Evolutionary conservation across 1,140 invertebrate genomes (phyloP).

Genomic region (Brachionus manjavacas): DNA sequence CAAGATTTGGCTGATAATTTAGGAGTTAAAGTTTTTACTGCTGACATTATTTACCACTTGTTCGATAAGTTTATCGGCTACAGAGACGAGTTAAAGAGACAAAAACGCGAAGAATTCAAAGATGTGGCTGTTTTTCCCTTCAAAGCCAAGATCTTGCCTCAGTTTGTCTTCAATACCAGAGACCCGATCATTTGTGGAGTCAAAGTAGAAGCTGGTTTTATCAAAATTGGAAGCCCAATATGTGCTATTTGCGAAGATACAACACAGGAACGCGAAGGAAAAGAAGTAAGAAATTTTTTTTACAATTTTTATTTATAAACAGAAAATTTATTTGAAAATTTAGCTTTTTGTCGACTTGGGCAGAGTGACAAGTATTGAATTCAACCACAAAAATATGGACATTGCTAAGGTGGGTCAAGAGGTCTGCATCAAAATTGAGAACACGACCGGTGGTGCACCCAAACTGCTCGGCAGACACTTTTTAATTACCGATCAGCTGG

Average conservation of each 20-base stretch:
- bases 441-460: slow-evolving; percentile 87
- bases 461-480: slow-evolving; percentile 98
- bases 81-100: slow-evolving; percentile 83
- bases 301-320: neutral
- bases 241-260: slow-evolving; percentile 87
- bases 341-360: slow-evolving; percentile 86
- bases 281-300: neutral
- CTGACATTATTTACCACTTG: slow-evolving; percentile 99
- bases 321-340: slow-evolving; percentile 48
- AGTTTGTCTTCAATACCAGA: slow-evolving; percentile 92
- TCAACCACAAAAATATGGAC: slow-evolving; percentile 74
- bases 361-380: slow-evolving; percentile 86
- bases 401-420: slow-evolving; percentile 89
- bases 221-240: slow-evolving; percentile 91
- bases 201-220: slow-evolving; percentile 85
- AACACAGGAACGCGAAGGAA: neutral
- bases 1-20: slow-evolving; percentile 90
- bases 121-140: slow-evolving; percentile 93
- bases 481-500: slow-evolving; percentile 84
- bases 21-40: slow-evolving; percentile 88
- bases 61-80: slow-evolving; percentile 95
- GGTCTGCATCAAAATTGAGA: slow-evolving; percentile 96
- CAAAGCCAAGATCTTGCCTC: slow-evolving; percentile 76
- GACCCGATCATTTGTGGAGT: slow-evolving; percentile 96
- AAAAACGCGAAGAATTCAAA: slow-evolving; percentile 88